A percentile compares a stretch with the other conserved stretches of the same genome.
These are phyloP conservation scores for Pachypsylla venusta DNA, from an alignment of 1,140 invertebrate genomes.

Conservation along the genomic window DNA sequence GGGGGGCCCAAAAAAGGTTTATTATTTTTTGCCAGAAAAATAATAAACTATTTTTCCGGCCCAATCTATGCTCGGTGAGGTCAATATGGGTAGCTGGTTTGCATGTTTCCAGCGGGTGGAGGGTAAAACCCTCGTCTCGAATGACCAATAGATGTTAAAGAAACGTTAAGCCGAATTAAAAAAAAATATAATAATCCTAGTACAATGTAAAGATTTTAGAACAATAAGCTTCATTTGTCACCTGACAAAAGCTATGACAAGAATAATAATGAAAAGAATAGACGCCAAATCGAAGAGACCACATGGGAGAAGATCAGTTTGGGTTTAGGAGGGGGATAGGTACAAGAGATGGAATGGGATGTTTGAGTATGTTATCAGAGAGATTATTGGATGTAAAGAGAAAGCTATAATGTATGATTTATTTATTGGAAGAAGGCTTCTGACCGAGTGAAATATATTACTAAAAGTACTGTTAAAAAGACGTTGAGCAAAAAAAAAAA, in stretches of 20 bases:
- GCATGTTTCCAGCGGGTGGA: too few species aligned
- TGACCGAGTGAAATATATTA: conserved; percentile 12
- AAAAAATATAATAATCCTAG: too few species aligned
- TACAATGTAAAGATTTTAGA: conserved; percentile 13
- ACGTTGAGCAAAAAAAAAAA: neutral
- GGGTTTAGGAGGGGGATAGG: conserved; percentile 5
- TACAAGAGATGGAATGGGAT: conserved; percentile 13
- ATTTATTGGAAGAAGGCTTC: conserved; percentile 13
- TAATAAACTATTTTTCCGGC: too few species aligned
- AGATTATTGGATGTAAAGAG: conserved; percentile 12
- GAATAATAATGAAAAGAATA: conserved; percentile 14
- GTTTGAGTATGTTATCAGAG: conserved; percentile 8
- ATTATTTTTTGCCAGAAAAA: too few species aligned
- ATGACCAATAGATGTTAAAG: too few species aligned
- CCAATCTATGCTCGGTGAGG: too few species aligned
- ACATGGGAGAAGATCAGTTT: conserved; percentile 10
- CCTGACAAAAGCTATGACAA: conserved; percentile 13
- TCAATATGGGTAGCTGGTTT: too few species aligned
- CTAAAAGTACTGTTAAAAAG: conserved; percentile 9
- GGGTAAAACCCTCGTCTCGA: too few species aligned
- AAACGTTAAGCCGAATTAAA: too few species aligned
- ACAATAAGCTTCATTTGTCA: conserved; percentile 13
- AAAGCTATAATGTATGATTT: conserved; percentile 6
- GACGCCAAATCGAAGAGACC: conserved; percentile 8
- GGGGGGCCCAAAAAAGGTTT: too few species aligned